These are phyloP conservation scores for Entomyzon cyanotis DNA, from an alignment of 2,113 vertebrate species.

Conservation along the genomic window DNA sequence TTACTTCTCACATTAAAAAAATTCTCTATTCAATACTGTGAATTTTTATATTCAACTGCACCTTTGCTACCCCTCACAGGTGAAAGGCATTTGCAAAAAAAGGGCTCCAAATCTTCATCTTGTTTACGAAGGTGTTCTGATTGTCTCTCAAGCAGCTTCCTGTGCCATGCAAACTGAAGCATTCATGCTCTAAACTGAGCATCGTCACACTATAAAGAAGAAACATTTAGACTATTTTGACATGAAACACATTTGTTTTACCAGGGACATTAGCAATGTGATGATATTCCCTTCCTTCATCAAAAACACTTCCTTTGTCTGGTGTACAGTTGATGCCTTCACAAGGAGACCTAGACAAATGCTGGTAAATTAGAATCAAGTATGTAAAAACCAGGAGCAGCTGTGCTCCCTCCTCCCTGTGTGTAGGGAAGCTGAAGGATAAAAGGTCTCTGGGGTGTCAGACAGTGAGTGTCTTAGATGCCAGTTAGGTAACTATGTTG, in stretches of 20 bases:
- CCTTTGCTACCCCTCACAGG: not conserved
- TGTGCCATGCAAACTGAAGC: not conserved
- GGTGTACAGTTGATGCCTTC: not conserved
- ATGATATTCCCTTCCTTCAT: not conserved
- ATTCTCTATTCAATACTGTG: not conserved
- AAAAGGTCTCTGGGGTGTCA: fast-evolving
- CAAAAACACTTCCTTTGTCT: not conserved
- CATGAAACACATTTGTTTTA: not conserved
- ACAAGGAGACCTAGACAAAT: not conserved
- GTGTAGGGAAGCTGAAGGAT: not conserved
- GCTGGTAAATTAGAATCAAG: not conserved
- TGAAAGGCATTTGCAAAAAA: not conserved
- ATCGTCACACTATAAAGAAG: not conserved
- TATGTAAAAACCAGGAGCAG: not conserved
- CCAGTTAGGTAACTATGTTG: not conserved
- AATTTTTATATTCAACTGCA: not conserved
- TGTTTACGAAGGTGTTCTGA: not conserved
- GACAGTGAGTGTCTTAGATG: not conserved
- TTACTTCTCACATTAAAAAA: not conserved
- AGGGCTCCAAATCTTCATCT: not conserved
- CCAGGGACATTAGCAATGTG: not conserved
- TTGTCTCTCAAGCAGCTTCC: not conserved
- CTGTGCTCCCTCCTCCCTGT: not conserved
- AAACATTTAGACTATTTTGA: not conserved
- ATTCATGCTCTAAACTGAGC: not conserved